Evolutionary conservation across 92 coral and sea anemone genomes (phyloP), one percentile per base, ranked within the genome.

Genomic region (Parazoanthus darwini): DNA sequence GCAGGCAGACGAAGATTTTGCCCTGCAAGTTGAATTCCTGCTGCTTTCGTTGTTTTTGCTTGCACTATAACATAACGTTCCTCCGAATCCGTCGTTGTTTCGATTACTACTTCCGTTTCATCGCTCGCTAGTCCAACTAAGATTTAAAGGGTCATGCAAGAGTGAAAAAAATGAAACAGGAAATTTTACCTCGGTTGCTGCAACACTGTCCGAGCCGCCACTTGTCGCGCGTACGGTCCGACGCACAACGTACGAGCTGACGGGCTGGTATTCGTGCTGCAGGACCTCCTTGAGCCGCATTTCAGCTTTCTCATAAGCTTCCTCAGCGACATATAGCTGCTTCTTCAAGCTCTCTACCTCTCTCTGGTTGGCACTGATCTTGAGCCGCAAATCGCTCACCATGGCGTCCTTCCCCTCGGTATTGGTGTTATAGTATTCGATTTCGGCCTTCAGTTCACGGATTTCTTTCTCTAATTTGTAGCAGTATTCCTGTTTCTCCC

Each of bases 391-490:
- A 5, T 90, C 92, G 15, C 92, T 44, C 43, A 90, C 88, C 35
- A 89, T 71, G 16, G 90, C 68, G 71, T 87, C 88, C 86, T 90
- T 90, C 35, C 85, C 92, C 26, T 90, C 88, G 5, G 78, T 80
- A 78, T 89, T 87, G 58, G 82, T 86, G 37, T 63, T 85, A 73
- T 79, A 90, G 72, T 90, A 90, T 85, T 90, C 92, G 50, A 86
- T 87, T 44, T 71, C 82, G 22, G 92, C 87, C 88, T 90, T 90
- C 82, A 90, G 86, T 58, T 90, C 92, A 22, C 92, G 90, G 36
- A 86, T 90, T 36, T 90, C 92, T 46, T 90, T 90, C 86, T 90
- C 92, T 70, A 90, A 50, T 85, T 90, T 90, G 92, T 90, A 90
- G 88, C 88, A 81, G 82, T 86, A 90, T 26, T 90, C 92, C 42